Evolutionary conservation across 2,113 vertebrate genomes (phyloP).

Genomic region (Oreotrochilus melanogaster): DNA sequence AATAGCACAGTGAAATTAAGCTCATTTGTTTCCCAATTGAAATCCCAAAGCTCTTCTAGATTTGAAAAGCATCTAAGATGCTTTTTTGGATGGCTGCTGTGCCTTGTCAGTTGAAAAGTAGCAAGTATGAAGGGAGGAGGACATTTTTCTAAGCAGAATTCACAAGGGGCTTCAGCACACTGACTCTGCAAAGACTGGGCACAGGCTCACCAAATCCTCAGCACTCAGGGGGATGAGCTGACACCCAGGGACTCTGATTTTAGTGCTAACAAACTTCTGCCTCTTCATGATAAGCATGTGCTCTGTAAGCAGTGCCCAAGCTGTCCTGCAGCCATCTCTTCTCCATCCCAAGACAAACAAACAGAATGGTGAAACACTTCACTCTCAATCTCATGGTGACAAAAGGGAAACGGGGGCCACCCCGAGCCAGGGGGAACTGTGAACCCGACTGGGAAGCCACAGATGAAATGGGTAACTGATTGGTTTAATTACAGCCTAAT

Average conservation of each 20-base stretch:
- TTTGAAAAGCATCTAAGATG: constrained; percentile 25
- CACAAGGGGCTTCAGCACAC: background rate
- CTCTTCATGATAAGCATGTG: background rate
- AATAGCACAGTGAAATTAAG: constrained; percentile 40
- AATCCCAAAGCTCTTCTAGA: constrained; percentile 28
- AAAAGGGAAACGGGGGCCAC: background rate
- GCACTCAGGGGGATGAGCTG: background rate
- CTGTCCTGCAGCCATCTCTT: fast-evolving
- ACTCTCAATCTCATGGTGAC: background rate
- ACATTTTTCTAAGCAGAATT: background rate
- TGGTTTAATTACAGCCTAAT: constrained; percentile 58
- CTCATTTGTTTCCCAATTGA: constrained; percentile 48
- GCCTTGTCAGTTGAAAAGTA: background rate
- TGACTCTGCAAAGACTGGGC: constrained; percentile 12
- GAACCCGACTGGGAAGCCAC: background rate
- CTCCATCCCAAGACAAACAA: background rate
- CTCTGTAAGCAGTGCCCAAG: background rate
- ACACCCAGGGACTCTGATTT: background rate
- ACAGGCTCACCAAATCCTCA: background rate
- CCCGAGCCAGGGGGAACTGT: background rate
- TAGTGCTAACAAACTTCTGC: background rate
- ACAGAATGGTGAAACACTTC: background rate
- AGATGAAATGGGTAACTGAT: constrained; percentile 20
- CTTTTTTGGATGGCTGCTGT: constrained; percentile 44
- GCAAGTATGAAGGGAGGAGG: background rate